A percentile compares a stretch with the other conserved stretches of the same genome.
Conservation (phyloP, 2,797 vertebrate genomes). For the Leucoraja ocellata region DNA sequence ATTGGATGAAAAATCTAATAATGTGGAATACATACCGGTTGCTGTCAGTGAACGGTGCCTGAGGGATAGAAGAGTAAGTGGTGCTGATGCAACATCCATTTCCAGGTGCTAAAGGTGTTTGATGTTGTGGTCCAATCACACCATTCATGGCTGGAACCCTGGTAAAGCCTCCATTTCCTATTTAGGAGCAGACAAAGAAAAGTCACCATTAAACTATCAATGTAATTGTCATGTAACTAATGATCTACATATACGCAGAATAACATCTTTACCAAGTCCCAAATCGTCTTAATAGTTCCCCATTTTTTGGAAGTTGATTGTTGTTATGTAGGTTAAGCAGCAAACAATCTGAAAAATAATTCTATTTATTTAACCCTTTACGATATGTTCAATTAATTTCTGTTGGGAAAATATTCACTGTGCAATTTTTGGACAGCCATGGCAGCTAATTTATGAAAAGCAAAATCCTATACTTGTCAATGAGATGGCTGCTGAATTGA, state of each 20-base stretch:
- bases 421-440: neutral
- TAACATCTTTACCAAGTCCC: neutral
- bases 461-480: neutral
- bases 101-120: constrained; percentile 65
- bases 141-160: constrained; percentile 91
- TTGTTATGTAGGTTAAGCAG: neutral
- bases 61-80: constrained; percentile 74
- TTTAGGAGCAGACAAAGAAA: neutral
- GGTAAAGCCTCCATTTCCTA: constrained; percentile 79
- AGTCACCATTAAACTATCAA: neutral
- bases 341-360: no score
- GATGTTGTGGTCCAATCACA: constrained; percentile 79
- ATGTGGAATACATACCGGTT: constrained; percentile 63
- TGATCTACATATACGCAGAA: neutral
- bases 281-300: neutral
- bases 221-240: neutral
- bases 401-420: neutral
- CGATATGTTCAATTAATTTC: neutral
- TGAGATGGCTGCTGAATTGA: neutral
- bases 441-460: neutral
- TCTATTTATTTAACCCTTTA: no score
- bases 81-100: constrained; percentile 66
- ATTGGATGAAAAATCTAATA: neutral
- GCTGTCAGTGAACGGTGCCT: constrained; percentile 75
- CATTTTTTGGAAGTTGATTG: neutral